Conservation (phyloP, 2,797 vertebrate species). For the Cyclopterus lumpus region DNA sequence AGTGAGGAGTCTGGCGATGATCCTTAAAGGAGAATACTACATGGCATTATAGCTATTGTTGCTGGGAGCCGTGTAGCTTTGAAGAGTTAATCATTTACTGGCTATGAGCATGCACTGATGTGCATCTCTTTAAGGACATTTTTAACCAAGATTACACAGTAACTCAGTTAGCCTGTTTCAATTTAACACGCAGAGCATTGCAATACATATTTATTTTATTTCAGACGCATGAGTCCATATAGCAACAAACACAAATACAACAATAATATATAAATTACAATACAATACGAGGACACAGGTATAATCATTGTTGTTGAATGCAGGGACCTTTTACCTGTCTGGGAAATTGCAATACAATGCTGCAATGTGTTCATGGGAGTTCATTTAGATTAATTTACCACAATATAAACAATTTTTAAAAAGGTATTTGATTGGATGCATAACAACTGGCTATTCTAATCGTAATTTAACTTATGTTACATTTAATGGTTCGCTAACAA, state of each 20-base stretch:
- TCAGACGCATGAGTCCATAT: too few relatives aligned
- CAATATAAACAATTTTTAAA: not conserved
- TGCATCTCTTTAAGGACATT: not conserved
- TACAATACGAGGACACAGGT: too few relatives aligned
- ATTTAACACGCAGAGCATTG: not conserved
- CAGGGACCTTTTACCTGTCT: not conserved
- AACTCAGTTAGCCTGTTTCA: not conserved
- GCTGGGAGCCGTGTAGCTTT: not conserved
- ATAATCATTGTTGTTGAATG: too few relatives aligned
- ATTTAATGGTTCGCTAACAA: not conserved
- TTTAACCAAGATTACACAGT: not conserved
- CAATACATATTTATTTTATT: not conserved
- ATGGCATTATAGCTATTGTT: not conserved
- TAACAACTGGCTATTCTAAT: not conserved
- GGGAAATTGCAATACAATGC: not conserved
- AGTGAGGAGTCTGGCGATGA: conserved; percentile 3
- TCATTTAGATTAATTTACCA: conserved; percentile 8
- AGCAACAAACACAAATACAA: too few relatives aligned
- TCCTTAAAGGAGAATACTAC: conserved; percentile 49
- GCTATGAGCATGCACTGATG: not conserved
- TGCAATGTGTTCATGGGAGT: not conserved
- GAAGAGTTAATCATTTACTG: conserved; percentile 10
- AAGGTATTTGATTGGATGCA: not conserved
- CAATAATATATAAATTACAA: too few relatives aligned
- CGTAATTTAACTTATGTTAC: not conserved